Percentiles rank a stretch among this genome's conserved stretches.
These are phyloP conservation scores for Mythimna pallens DNA, from an alignment of 2,888 invertebrate genomes.

Conservation along the genomic window DNA sequence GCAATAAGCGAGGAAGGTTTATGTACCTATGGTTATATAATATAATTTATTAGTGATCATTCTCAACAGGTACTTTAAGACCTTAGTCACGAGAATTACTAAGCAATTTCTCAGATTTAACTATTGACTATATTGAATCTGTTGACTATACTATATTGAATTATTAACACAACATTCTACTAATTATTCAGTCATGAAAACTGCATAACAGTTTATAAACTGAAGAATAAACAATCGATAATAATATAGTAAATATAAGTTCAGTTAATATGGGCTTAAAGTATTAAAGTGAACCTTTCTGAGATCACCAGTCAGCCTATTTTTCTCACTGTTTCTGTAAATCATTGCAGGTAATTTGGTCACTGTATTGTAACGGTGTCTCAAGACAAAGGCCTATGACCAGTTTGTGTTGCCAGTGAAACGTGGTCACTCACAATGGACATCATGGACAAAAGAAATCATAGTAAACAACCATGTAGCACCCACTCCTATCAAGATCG, in stretches of 20 bases:
- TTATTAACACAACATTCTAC: constrained; percentile 14
- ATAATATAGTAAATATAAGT: not conserved
- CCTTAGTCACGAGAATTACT: constrained; percentile 11
- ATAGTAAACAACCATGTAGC: too few species aligned
- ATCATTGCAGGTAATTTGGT: not conserved
- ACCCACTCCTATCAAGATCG: too few species aligned
- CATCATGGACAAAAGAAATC: too few species aligned
- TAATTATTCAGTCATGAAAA: constrained; percentile 31
- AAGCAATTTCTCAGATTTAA: not conserved
- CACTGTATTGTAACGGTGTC: too few species aligned
- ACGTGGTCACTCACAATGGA: too few species aligned
- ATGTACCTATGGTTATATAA: too few species aligned
- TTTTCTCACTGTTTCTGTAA: not conserved
- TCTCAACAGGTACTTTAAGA: not conserved
- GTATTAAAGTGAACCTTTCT: not conserved
- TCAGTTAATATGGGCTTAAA: not conserved
- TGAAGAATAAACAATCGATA: constrained; percentile 2
- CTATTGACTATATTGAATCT: not conserved
- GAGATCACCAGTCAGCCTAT: not conserved
- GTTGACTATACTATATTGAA: not conserved
- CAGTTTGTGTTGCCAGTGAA: too few species aligned
- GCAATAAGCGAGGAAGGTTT: too few species aligned
- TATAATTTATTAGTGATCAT: too few species aligned
- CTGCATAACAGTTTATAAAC: not conserved
- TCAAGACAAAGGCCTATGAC: too few species aligned